Evolutionary conservation across 2,888 invertebrate species (phyloP).

Genomic region (Patella depressa): DNA sequence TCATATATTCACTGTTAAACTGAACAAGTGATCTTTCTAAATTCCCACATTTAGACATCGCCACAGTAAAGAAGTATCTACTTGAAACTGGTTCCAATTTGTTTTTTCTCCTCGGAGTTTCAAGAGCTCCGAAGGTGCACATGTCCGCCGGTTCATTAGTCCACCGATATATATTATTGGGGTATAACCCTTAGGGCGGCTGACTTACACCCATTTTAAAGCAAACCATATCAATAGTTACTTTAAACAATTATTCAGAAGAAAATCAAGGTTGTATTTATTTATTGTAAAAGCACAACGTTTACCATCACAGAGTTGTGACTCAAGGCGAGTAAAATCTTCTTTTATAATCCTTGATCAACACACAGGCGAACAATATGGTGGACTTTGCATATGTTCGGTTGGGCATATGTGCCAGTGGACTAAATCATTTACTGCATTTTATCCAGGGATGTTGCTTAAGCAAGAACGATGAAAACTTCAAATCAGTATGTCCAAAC

Average conservation of each 20-base stretch:
- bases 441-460: too few species aligned
- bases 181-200: too few species aligned
- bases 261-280: neutral
- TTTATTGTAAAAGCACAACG: conserved; percentile 20
- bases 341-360: conserved; percentile 20
- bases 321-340: conserved; percentile 11
- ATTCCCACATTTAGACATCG: conserved; percentile 15
- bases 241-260: neutral
- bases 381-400: conserved; percentile 26
- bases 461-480: too few species aligned
- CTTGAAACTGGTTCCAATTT: neutral
- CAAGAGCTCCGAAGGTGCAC: conserved; percentile 20
- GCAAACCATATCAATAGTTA: conserved; percentile 22
- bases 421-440: neutral
- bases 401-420: conserved; percentile 27
- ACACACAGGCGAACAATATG: conserved; percentile 25
- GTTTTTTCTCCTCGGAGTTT: neutral
- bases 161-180: too few species aligned
- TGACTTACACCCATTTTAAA: conserved; percentile 18
- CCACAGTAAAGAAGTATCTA: conserved; percentile 21
- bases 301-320: conserved; percentile 23
- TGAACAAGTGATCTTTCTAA: conserved; percentile 13
- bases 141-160: too few species aligned
- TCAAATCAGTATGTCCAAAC: too few species aligned
- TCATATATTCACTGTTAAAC: neutral